phyloP scores from a whole-genome alignment of 2,797 vertebrate genomes.

The Danio albolineatus region DNA sequence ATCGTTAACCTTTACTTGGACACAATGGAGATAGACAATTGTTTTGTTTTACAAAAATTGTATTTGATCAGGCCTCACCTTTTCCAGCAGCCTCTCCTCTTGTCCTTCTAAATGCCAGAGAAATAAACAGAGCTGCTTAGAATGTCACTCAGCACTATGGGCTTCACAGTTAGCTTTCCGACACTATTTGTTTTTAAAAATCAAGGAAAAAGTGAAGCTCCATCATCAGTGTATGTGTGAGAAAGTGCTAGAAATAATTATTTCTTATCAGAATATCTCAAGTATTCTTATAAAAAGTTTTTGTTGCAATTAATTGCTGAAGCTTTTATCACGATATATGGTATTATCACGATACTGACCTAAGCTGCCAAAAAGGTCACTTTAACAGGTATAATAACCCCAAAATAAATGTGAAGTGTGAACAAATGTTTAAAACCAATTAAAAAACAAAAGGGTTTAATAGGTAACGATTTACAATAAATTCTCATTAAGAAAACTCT shows the following conservation, averaged over 20 bases:
- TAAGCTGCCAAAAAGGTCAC: too few species aligned
- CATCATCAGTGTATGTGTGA: background rate
- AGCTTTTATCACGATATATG: too few species aligned
- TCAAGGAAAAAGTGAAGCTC: background rate
- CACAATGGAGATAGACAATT: slow-evolving; percentile 54
- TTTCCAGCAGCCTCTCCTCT: slow-evolving; percentile 44
- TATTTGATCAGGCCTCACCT: slow-evolving; percentile 56
- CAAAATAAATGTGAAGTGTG: too few species aligned
- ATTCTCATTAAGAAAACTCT: too few species aligned
- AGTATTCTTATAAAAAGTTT: too few species aligned
- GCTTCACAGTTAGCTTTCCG: background rate
- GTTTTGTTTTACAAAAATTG: slow-evolving; percentile 53
- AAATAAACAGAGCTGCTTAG: slow-evolving; percentile 37
- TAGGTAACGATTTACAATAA: too few species aligned
- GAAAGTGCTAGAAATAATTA: background rate
- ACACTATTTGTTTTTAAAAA: too few species aligned
- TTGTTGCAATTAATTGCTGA: too few species aligned
- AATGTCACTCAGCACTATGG: background rate
- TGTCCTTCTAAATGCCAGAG: slow-evolving; percentile 55
- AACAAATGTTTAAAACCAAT: too few species aligned
- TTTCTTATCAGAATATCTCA: background rate
- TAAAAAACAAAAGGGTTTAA: too few species aligned
- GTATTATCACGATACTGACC: too few species aligned
- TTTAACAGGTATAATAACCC: too few species aligned
- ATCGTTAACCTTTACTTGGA: slow-evolving; percentile 63